Percentiles rank a stretch among this genome's conserved stretches.
These are phyloP conservation scores for Xenopus petersii DNA, from an alignment of 2,797 vertebrate genomes.

Conservation along the genomic window DNA sequence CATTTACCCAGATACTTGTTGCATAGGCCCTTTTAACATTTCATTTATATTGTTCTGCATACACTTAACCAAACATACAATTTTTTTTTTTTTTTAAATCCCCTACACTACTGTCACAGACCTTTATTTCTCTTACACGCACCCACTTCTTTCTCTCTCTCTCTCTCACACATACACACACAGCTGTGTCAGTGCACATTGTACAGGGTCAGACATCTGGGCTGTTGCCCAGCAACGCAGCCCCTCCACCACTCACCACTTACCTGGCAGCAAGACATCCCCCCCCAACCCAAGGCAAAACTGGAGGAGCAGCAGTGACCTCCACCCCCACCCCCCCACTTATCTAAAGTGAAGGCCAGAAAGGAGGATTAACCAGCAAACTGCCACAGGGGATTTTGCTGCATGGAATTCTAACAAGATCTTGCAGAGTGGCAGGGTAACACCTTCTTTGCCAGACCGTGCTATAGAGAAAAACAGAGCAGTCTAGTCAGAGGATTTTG, in stretches of 20 bases:
- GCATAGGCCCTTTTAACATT: background rate
- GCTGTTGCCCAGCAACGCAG: constrained; percentile 46
- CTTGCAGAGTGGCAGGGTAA: constrained; percentile 26
- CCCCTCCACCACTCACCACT: constrained; percentile 26
- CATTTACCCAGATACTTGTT: background rate
- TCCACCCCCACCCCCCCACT: constrained; percentile 42
- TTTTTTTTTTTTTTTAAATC: background rate
- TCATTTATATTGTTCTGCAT: background rate
- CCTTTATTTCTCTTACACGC: constrained; percentile 11
- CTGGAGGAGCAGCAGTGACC: constrained; percentile 48
- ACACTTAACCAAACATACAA: background rate
- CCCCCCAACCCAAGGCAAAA: constrained; percentile 28
- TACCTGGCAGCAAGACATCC: constrained; percentile 37
- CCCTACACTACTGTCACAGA: background rate
- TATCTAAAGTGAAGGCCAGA: constrained; percentile 44
- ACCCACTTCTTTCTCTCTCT: constrained; percentile 9
- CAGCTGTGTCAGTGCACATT: constrained; percentile 48
- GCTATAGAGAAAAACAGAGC: constrained; percentile 12
- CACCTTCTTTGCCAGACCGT: constrained; percentile 25
- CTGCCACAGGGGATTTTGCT: constrained; percentile 32
- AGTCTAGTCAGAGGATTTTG: constrained; percentile 9
- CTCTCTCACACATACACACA: constrained; percentile 5
- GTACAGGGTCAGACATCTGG: constrained; percentile 50
- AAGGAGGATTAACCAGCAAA: constrained; percentile 40
- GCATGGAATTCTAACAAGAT: constrained; percentile 6